Conservation (phyloP, 1,140 invertebrate genomes). For the Tetramorium parvispinum region DNA sequence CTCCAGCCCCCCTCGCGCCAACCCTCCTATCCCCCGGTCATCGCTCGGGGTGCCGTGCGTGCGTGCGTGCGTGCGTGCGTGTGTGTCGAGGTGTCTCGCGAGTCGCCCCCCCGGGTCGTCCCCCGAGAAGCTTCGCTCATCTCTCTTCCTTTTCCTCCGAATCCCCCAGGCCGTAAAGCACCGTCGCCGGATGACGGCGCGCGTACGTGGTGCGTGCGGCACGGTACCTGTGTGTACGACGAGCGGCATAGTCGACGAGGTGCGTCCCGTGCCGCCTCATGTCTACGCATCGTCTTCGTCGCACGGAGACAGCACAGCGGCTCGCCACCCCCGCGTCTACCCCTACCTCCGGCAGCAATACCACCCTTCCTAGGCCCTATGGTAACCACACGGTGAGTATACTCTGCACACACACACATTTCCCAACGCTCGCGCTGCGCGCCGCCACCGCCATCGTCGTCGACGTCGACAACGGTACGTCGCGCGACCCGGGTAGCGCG, state of each 20-base stretch:
- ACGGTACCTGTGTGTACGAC: constrained; percentile 62
- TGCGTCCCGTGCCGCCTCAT: constrained; percentile 73
- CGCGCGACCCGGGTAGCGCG: neutral
- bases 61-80: neutral
- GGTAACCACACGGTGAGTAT: constrained; percentile 72
- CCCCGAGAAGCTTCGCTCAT: neutral
- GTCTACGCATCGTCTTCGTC: constrained; percentile 71
- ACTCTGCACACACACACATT: neutral
- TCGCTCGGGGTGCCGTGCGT: constrained; percentile 17
- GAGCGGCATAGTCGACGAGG: constrained; percentile 55
- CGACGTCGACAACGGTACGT: neutral
- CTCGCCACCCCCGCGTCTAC: constrained; percentile 68
- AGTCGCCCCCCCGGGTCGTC: neutral
- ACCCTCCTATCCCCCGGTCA: neutral
- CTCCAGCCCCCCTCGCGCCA: neutral
- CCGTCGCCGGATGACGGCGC: constrained; percentile 67
- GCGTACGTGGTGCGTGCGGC: constrained; percentile 63
- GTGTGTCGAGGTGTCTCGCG: constrained; percentile 3
- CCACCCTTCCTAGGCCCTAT: constrained; percentile 73
- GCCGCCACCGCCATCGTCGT: neutral
- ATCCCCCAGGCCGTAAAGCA: constrained; percentile 19
- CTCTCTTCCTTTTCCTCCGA: neutral
- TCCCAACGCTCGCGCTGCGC: neutral
- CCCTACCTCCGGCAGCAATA: constrained; percentile 65
- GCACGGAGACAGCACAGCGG: constrained; percentile 66